Evolutionary conservation across 23 tunicate genomes (phyloP), one percentile per base, ranked within the genome.

Genomic region (Aplidium turbinatum): DNA sequence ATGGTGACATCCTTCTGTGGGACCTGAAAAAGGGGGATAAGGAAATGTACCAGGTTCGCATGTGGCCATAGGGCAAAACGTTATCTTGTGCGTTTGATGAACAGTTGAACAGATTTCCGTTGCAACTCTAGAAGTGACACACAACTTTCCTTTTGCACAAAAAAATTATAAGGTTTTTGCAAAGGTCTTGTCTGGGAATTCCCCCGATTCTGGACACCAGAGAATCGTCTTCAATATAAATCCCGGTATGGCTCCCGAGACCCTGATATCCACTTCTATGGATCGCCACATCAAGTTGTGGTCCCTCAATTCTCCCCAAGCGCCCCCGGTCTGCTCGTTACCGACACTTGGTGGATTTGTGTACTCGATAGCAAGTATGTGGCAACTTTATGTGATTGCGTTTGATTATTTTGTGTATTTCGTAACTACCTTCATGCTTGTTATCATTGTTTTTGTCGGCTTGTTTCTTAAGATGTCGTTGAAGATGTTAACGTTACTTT

Each of bases 1-100:
- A 89, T 82, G 99, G 99, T 1, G 99, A 94, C 25, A 22, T 94
- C 11, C 22, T 94, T 7, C 3, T 78, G 34, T 94, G 99, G 99
- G 89, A 90, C 66, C 25, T 90, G 19, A 19, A 63, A 7, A 76
- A 73, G 27, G 20, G 46, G 1, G 81, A 86, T n/a, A 79, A 79
- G 22, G 81, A 80, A 64, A 47, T 61, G 24, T 36, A 50, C 34
- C 29, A 85, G 25, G 85, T 78, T n/a, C n/a, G n/a, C n/a, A n/a
- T n/a, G n/a, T n/a, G n/a, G n/a, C n/a, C n/a, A n/a, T n/a, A n/a
- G n/a, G n/a, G n/a, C n/a, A n/a, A n/a, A n/a, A n/a, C n/a, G n/a
- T n/a, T n/a, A n/a, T n/a, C n/a, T n/a, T n/a, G n/a, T n/a, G n/a
- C n/a, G n/a, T n/a, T n/a, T n/a, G n/a, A n/a, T n/a, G n/a, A n/a